phyloP scores from a whole-genome alignment of 2,888 invertebrate genomes.

The Philhelius pedissequus region DNA sequence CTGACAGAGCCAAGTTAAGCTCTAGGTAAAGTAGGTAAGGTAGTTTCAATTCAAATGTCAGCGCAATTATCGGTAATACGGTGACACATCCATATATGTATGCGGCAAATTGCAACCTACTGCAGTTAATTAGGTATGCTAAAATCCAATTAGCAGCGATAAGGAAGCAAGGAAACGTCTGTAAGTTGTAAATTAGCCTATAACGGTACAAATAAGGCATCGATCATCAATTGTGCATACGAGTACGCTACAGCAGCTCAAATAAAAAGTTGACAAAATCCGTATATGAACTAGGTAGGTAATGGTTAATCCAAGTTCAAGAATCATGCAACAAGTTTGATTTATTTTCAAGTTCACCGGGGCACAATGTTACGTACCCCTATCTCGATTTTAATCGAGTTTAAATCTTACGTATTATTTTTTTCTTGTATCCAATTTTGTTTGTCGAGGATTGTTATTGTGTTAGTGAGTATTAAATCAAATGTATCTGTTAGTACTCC shows the following conservation, averaged over 20 bases:
- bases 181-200: background rate
- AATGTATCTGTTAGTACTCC: background rate
- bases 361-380: constrained; percentile 35
- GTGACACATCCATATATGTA: constrained; percentile 20
- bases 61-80: constrained; percentile 17
- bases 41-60: constrained; percentile 55
- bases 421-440: background rate
- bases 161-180: constrained; percentile 39
- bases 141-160: constrained; percentile 46
- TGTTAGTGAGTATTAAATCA: background rate
- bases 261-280: background rate
- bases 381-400: constrained; percentile 22
- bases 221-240: background rate
- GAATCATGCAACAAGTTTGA: constrained; percentile 42
- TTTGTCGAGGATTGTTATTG: background rate
- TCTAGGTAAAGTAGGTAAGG: too few relatives aligned
- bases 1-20: background rate
- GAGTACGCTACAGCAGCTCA: background rate
- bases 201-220: background rate
- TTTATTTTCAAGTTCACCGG: constrained; percentile 55
- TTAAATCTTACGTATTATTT: background rate
- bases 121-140: constrained; percentile 40
- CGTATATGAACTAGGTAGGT: background rate
- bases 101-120: constrained; percentile 17
- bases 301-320: constrained; percentile 53